Evolutionary conservation across 2,113 vertebrate genomes (phyloP), one percentile per base, ranked within the genome.

Genomic region (Cololabis saira): DNA sequence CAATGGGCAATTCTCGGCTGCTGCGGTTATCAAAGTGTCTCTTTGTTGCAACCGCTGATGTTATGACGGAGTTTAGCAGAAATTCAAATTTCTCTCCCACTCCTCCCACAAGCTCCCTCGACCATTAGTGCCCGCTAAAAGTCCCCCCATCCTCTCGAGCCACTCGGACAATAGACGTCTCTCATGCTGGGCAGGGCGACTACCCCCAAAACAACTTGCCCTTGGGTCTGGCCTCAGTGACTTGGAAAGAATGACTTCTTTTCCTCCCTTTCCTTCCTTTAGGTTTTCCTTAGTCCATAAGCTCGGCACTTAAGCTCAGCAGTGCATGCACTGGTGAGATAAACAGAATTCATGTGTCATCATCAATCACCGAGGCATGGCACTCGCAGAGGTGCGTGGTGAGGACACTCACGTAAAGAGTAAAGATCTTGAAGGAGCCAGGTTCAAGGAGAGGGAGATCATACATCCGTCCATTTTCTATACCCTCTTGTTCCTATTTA

Each of bases 161-260:
- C 5, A 45, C 49, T 59, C 3, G 50, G 74, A 94, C 91, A 94
- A 93, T 92, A 61, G 87, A 17, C 12, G 77, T 70, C 87, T 91
- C 87, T 92, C 89, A 91, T 93, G 69, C 61, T 8, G 45, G 54
- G 54, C 45, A 76, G 62, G 47, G 45, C 66, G 70, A 76, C 78
- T 45, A 72, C 71, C 85, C 85, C 85, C 81, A 81, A 90, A 90
- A 83, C 84, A 88, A 87, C 60, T 81, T 45, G 75, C 65, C 82
- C 81, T 67, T 57, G 61, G 69, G 70, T 82, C 57, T 65, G 75
- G 78, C 76, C 81, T 90, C 86, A 75, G 44, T 48, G 65, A 78
- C 61, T 84, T 21, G 89, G 92, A 93, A 93, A 92, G 85, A 92
- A 86, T 92, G 82, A 92, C 82, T 86, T 87, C 13, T 87, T 80